Percentiles rank a stretch among this genome's conserved stretches.
Evolutionary conservation across 2,797 vertebrate genomes (phyloP).

Genomic region (Cynodonichthys magdalenae): DNA sequence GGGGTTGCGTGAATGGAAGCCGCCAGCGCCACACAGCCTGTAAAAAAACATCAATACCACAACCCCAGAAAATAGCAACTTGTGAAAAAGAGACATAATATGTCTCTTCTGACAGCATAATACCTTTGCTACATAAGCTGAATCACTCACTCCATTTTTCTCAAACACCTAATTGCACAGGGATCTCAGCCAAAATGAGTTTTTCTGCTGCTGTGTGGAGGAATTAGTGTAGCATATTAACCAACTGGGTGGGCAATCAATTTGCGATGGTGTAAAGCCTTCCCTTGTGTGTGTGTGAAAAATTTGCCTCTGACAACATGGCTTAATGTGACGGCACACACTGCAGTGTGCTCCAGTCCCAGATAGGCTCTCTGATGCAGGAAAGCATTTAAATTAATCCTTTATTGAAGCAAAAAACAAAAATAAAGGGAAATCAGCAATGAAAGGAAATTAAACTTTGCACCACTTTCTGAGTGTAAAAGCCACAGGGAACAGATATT

Average conservation of each 20-base stretch:
- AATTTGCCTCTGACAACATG: conserved; percentile 39
- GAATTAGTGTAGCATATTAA: conserved; percentile 38
- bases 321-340: conserved; percentile 27
- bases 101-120: neutral
- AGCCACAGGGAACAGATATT: neutral
- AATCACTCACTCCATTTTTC: conserved; percentile 26
- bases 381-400: conserved; percentile 17
- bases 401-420: conserved; percentile 14
- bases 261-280: conserved; percentile 27
- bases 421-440: conserved; percentile 7
- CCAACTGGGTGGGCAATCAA: conserved; percentile 50
- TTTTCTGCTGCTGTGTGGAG: conserved; percentile 36
- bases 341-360: conserved; percentile 24
- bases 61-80: no score
- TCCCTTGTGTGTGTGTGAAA: conserved; percentile 37
- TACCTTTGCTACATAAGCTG: neutral
- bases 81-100: no score
- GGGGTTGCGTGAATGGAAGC: neutral
- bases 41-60: no score
- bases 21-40: no score
- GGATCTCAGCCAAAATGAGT: conserved; percentile 32
- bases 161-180: conserved; percentile 5
- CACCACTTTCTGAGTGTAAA: neutral
- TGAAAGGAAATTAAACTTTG: conserved; percentile 5
- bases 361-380: conserved; percentile 19